Base-by-base conservation (phyloP, 2,113 vertebrate species). In the crab-eating macaque (Macaca fascicularis) region DNA sequence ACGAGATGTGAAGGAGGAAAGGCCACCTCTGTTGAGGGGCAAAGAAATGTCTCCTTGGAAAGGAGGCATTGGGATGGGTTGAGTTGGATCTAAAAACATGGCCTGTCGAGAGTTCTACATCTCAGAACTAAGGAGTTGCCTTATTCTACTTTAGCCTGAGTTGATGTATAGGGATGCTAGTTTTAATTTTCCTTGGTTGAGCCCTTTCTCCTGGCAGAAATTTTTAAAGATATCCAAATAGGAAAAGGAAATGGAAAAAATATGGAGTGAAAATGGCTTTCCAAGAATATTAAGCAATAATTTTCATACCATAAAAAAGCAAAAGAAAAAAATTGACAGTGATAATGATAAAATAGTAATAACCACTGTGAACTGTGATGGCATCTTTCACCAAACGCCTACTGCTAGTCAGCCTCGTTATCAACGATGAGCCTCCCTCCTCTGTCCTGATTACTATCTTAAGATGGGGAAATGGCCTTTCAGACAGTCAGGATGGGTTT, bases 331-430 rank as follows among this genome's bases (percentile, higher is more conserved):
- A 14, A n/a, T 80, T 20, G 11, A 88, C 87, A 74, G 25, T 69
- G 78, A 32, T 87, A 40, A 82, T 59, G 30, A 61, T 81, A 69
- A 75, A 72, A 72, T 55, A 94, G 40, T 75, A 67, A 90, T 93
- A 59, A 95, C 43, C 32, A 88, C 52, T 94, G 90, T 76, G 85
- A 86, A 67, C 75, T 86, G 10, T 95, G 84, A 89, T 80, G 48
- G 50, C 70, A 87, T 83, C 82, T 96, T 95, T 97, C 70, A 93
- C 64, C 78, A 89, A 87, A 94, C 0, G 0, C 93, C 93, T 94
- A 92, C 74, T 8, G 6, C 85, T 87, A 89, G 55, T 87, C 55
- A 79, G 52, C 61, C 67, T 96, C 72, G 40, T 83, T 90, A 59
- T 96, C 75, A 84, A 55, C 22, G 86, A 89, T 38, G 79, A 96